Percentiles rank a stretch among this genome's conserved stretches.
Evolutionary conservation across 2,113 vertebrate genomes (phyloP).

Genomic region (Perca fluviatilis): DNA sequence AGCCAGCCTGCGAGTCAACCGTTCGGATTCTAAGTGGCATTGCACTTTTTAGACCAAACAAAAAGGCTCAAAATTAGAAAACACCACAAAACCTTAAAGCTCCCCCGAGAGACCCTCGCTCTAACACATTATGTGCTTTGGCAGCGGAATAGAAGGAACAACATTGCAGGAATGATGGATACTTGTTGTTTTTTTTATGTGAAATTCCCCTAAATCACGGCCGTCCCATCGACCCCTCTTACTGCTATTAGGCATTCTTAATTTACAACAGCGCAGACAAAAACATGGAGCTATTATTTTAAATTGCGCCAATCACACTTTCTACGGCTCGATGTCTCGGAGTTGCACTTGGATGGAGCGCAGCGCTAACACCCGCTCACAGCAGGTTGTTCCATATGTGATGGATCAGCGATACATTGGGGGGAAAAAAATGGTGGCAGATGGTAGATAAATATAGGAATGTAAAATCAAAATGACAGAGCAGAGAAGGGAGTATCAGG

Average conservation of each 20-base stretch:
- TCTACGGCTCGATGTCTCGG: neutral
- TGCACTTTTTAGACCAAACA: constrained; percentile 56
- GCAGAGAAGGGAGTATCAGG: constrained; percentile 62
- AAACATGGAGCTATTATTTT: constrained; percentile 34
- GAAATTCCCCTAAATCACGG: constrained; percentile 50
- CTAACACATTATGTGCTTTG: constrained; percentile 67
- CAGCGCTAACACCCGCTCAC: neutral
- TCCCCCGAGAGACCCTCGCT: constrained; percentile 45
- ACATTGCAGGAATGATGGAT: constrained; percentile 38
- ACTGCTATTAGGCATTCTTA: constrained; percentile 21
- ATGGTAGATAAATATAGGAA: constrained; percentile 81
- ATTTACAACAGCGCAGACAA: constrained; percentile 34
- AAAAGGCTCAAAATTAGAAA: constrained; percentile 58
- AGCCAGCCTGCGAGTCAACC: constrained; percentile 16
- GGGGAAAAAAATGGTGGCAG: constrained; percentile 52
- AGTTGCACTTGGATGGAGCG: neutral
- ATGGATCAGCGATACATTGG: constrained; percentile 50
- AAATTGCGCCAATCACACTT: constrained; percentile 54
- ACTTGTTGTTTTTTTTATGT: neutral
- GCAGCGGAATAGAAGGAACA: constrained; percentile 53
- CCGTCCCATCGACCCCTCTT: constrained; percentile 21
- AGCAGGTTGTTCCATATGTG: constrained; percentile 59
- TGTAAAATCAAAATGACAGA: constrained; percentile 76
- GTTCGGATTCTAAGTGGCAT: constrained; percentile 34
- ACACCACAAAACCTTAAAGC: constrained; percentile 56